Percentiles rank a stretch among this genome's conserved stretches.
Evolutionary conservation across 2,888 invertebrate species (phyloP).

Genomic region (Heliconius erato): DNA sequence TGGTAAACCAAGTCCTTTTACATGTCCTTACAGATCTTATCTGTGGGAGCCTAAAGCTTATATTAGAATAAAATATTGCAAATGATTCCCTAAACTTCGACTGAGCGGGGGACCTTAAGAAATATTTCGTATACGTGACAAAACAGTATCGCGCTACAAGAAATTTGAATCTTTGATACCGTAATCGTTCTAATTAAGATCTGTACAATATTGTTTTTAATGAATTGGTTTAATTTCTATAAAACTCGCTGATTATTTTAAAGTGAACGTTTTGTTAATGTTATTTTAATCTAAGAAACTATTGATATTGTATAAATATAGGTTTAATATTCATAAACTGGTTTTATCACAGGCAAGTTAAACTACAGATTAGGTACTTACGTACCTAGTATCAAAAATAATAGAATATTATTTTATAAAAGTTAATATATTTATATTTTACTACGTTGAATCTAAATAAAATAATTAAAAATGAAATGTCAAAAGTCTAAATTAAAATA

Average conservation of each 20-base stretch:
- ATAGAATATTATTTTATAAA: no score
- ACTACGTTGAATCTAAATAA: background rate
- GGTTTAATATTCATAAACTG: no score
- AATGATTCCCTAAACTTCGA: constrained; percentile 26
- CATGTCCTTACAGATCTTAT: constrained; percentile 35
- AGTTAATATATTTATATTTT: background rate
- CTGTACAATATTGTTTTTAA: constrained; percentile 13
- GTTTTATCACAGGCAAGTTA: no score
- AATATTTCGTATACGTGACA: constrained; percentile 47
- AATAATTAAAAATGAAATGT: background rate
- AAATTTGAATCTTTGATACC: constrained; percentile 37
- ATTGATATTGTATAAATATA: background rate
- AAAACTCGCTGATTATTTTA: background rate
- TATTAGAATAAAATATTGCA: constrained; percentile 17
- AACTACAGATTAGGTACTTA: no score
- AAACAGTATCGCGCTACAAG: constrained; percentile 42
- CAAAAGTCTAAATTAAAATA: background rate
- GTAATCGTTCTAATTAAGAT: constrained; percentile 39
- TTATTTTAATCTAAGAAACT: background rate
- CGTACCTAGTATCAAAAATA: no score
- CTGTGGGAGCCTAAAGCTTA: constrained; percentile 16
- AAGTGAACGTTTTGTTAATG: background rate
- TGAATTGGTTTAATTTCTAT: constrained; percentile 13
- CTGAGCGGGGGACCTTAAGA: constrained; percentile 28
- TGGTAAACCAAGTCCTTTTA: constrained; percentile 52